Evolutionary conservation across 1,140 invertebrate species (phyloP), one percentile per base, ranked within the genome.

Genomic region (Ostrea denselamellosa): DNA sequence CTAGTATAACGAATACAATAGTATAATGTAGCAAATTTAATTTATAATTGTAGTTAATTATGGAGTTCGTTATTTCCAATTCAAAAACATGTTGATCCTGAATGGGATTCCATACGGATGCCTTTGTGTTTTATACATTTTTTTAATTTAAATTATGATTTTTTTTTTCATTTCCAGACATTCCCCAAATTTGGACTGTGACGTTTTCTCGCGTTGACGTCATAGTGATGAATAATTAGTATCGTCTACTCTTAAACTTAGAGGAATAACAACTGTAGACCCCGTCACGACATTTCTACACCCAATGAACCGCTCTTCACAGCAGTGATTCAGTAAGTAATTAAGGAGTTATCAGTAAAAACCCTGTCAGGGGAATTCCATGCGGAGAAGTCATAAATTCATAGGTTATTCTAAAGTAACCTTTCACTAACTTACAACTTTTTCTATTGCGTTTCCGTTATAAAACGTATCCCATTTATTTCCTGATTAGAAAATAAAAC

Each of bases 161-260:
- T 44, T 5, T 2, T 44, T 44, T 44, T 44, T 44, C 34, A 44
- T 44, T 44, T 44, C 34, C 34, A 5, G 34, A 44, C 34, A 44
- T 44, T 44, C 34, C 34, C 34, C 34, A 1, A 44, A 5, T 44
- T 44, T 44, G 7, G 17, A 56, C 19, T 71, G 14, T 71, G 68
- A 71, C 68, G 68, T 71, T 71, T 71, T 28, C 12, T 71, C 12
- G 0, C 28, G 68, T 25, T 71, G 22, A 71, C 68, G 68, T 28
- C 68, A 71, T 34, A 71, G 68, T 28, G 9, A 62, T 71, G 25
- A 71, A 71, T 71, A 71, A 71, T 28, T 71, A 62, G n/a, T 71
- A 22, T 22, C 9, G n/a, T 62, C 58, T 62, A 44, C 34, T 44
- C 34, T 44, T 44, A 62, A 62, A 25, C 22, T 68, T 22, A 68